Conservation (phyloP, 2,113 vertebrate genomes). For the Elephas maximus region DNA sequence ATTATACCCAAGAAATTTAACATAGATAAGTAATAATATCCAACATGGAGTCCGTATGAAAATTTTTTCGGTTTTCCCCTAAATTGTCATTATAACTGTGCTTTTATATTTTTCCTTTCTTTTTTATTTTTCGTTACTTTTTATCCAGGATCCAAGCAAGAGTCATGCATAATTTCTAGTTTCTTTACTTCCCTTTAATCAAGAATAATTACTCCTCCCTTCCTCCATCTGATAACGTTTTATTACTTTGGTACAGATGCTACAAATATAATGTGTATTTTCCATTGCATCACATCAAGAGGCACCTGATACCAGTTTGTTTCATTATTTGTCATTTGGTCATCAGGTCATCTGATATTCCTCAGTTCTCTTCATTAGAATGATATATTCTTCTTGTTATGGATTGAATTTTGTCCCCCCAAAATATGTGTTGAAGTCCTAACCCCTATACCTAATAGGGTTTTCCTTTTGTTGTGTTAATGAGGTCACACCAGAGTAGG, state of each 20-base stretch:
- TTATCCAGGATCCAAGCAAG: background rate
- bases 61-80: background rate
- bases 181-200: slow-evolving; percentile 23
- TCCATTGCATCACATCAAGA: background rate
- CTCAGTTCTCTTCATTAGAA: background rate
- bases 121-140: background rate
- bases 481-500: too few relatives aligned
- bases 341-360: background rate
- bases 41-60: background rate
- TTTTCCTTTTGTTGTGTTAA: background rate
- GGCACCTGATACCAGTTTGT: background rate
- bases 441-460: background rate
- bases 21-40: background rate
- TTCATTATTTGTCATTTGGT: background rate
- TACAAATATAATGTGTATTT: background rate
- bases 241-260: background rate
- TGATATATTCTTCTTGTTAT: background rate
- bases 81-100: background rate
- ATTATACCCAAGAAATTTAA: background rate
- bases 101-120: background rate
- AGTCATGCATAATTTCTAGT: background rate
- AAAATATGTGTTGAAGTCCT: background rate
- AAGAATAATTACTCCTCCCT: background rate
- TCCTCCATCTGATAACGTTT: background rate
- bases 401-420: background rate